Evolutionary conservation across 2,113 vertebrate genomes (phyloP).

Genomic region (Chionodraco myersi): DNA sequence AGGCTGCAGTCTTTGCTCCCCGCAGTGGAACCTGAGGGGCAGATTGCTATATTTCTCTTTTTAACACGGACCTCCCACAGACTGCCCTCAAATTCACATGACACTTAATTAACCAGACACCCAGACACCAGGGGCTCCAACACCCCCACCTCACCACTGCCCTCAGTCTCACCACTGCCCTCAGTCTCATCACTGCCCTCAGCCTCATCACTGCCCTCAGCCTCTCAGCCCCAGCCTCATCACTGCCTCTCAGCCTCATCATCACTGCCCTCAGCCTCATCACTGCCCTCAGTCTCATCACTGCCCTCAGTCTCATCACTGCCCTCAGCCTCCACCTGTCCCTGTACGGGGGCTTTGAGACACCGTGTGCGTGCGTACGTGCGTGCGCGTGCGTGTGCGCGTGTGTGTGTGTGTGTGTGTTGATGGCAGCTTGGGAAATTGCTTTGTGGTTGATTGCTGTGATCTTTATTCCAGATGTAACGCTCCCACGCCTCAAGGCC

Average conservation of each 20-base stretch:
- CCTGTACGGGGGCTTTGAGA: conserved; percentile 2
- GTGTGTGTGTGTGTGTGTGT: background rate
- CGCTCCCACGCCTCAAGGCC: conserved; percentile 94
- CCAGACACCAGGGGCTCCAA: conserved; percentile 31
- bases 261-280: no score
- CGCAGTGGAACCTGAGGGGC: conserved; percentile 48
- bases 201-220: no score
- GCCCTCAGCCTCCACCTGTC: background rate
- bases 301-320: no score
- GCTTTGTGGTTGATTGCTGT: conserved; percentile 68
- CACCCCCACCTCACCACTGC: conserved; percentile 1
- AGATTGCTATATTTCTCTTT: conserved; percentile 41
- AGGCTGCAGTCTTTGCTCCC: conserved; percentile 40
- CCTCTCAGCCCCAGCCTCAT: no score
- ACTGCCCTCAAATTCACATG: conserved; percentile 39
- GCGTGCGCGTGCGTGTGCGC: no score
- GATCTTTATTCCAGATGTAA: conserved; percentile 93
- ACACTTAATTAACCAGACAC: conserved; percentile 62
- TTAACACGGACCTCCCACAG: conserved; percentile 18
- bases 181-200: no score
- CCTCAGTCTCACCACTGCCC: no score
- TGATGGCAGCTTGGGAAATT: no score
- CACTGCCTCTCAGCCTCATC: no score
- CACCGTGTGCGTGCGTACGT: background rate
- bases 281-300: no score